Percentiles rank a stretch among this genome's conserved stretches.
phyloP scores from a whole-genome alignment of 2,113 vertebrate genomes.

The Ancistrus triradiatus region DNA sequence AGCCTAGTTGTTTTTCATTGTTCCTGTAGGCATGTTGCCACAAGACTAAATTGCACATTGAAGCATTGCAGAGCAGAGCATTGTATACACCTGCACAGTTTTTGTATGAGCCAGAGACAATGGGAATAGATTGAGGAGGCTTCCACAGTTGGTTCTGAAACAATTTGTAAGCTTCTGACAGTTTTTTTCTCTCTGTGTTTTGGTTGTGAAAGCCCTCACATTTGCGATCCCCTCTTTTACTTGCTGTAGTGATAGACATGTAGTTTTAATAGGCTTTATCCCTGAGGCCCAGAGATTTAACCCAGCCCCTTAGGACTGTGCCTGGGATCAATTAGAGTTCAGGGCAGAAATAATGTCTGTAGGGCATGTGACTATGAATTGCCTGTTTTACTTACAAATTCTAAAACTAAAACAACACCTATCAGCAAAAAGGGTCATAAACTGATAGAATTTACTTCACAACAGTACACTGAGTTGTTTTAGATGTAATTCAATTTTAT shows the following conservation, averaged over 20 bases:
- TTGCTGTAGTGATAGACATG: slow-evolving; percentile 17
- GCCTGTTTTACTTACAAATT: slow-evolving; percentile 4
- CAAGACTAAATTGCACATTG: slow-evolving; percentile 2
- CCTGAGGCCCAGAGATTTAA: slow-evolving; percentile 31
- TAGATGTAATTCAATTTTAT: too few relatives aligned
- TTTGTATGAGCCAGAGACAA: neutral
- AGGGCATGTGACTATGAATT: slow-evolving; percentile 59
- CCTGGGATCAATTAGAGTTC: slow-evolving; percentile 39
- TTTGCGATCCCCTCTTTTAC: neutral
- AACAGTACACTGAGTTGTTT: too few relatives aligned
- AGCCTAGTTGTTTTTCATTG: too few relatives aligned
- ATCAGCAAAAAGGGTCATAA: too few relatives aligned
- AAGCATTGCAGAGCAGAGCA: too few relatives aligned
- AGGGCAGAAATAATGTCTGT: slow-evolving; percentile 31
- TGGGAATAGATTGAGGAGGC: neutral
- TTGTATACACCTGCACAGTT: slow-evolving; percentile 2
- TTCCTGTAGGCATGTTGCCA: neutral
- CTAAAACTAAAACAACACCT: slow-evolving; percentile 16
- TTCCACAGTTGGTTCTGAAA: neutral
- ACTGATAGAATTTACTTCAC: too few relatives aligned
- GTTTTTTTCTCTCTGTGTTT: neutral
- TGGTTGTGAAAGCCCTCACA: slow-evolving; percentile 14
- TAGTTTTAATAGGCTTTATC: slow-evolving; percentile 39
- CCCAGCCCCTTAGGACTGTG: slow-evolving; percentile 19
- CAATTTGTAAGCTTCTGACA: neutral